A percentile compares a stretch with the other conserved stretches of the same genome.
Conservation (phyloP, 2,888 invertebrate genomes). For the Chaitophorus viminalis region DNA sequence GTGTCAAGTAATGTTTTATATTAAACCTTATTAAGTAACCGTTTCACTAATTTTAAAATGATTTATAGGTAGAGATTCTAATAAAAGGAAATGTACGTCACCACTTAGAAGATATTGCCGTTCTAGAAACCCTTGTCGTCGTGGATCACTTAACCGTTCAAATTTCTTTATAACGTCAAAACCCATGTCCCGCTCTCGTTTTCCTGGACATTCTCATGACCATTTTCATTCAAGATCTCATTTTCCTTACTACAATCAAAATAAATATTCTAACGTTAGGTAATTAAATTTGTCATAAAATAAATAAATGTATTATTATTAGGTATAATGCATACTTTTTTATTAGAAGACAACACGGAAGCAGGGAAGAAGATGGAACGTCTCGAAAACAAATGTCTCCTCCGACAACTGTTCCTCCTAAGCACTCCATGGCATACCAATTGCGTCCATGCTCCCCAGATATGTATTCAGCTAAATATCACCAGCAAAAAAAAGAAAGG, state of each 20-base stretch:
- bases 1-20: constrained; percentile 37
- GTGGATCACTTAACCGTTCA: constrained; percentile 32
- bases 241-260: constrained; percentile 49
- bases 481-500: too few relatives aligned
- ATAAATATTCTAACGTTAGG: constrained; percentile 54
- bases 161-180: constrained; percentile 20
- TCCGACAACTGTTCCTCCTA: too few relatives aligned
- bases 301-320: background rate
- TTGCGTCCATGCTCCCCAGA: too few relatives aligned
- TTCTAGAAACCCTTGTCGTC: constrained; percentile 39
- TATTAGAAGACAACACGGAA: constrained; percentile 43
- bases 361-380: too few relatives aligned
- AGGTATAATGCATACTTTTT: too few relatives aligned
- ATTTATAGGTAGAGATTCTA: constrained; percentile 21
- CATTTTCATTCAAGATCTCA: constrained; percentile 61
- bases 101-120: constrained; percentile 15
- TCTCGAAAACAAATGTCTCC: too few relatives aligned
- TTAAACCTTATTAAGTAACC: background rate
- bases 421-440: too few relatives aligned
- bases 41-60: background rate
- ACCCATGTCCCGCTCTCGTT: constrained; percentile 43
- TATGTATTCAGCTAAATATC: too few relatives aligned
- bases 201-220: constrained; percentile 14
- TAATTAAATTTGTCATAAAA: background rate
- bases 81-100: constrained; percentile 35